These are phyloP conservation scores for Harpalus rufipes DNA, from an alignment of 2,888 invertebrate species.

Conservation along the genomic window DNA sequence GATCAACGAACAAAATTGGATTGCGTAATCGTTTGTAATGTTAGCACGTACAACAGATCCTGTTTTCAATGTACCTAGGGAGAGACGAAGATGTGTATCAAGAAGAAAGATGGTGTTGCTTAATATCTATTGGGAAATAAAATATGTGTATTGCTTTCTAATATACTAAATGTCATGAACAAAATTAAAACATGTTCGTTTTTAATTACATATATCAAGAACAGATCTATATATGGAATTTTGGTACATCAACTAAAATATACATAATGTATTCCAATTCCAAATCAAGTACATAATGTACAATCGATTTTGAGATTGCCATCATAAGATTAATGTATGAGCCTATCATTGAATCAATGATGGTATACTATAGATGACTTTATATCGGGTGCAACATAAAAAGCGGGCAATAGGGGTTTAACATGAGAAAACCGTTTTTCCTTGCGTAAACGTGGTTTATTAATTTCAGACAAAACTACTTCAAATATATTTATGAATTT, in stretches of 20 bases:
- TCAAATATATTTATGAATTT: too few relatives aligned
- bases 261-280: background rate
- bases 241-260: background rate
- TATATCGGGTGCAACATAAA: too few relatives aligned
- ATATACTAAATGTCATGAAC: background rate
- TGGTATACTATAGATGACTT: too few relatives aligned
- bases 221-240: background rate
- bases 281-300: background rate
- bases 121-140: background rate
- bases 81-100: background rate
- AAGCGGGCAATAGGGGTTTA: too few relatives aligned
- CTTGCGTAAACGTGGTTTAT: too few relatives aligned
- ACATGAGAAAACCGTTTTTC: too few relatives aligned
- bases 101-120: background rate
- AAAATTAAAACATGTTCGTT: background rate
- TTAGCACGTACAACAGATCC: slow-evolving; percentile 37
- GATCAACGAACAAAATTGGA: slow-evolving; percentile 10
- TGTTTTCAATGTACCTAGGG: background rate
- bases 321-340: too few relatives aligned
- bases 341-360: too few relatives aligned
- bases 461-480: too few relatives aligned
- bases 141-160: background rate
- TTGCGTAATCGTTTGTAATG: slow-evolving; percentile 62
- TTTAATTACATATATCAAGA: slow-evolving; percentile 2
- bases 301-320: background rate